Evolutionary conservation across 2,888 invertebrate genomes (phyloP).

Genomic region (Deilephila porcellus): DNA sequence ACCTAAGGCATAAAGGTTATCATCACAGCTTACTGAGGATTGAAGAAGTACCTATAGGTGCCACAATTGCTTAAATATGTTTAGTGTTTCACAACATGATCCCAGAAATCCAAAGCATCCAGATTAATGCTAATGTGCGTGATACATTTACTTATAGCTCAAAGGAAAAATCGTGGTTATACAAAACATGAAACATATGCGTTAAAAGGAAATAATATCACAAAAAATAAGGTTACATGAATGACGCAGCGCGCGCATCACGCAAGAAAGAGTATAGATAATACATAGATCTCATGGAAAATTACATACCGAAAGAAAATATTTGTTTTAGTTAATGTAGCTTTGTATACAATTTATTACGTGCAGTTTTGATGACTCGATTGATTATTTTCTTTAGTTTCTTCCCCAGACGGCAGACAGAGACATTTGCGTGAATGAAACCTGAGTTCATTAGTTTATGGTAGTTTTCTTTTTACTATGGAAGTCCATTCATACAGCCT

Average conservation of each 20-base stretch:
- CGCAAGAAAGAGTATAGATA: neutral
- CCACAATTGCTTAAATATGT: too few relatives aligned
- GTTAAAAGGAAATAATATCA: neutral
- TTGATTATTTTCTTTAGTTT: neutral
- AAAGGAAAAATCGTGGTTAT: too few relatives aligned
- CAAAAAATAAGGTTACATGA: conserved; percentile 9
- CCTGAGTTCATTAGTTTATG: neutral
- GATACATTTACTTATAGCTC: neutral
- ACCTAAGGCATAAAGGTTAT: too few relatives aligned
- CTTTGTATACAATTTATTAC: too few relatives aligned
- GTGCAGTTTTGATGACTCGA: too few relatives aligned
- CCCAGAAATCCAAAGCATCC: too few relatives aligned
- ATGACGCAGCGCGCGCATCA: conserved; percentile 18
- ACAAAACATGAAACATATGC: too few relatives aligned
- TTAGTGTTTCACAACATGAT: too few relatives aligned
- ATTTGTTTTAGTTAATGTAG: too few relatives aligned
- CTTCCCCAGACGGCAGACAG: neutral
- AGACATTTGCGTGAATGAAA: neutral
- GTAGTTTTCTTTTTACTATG: neutral
- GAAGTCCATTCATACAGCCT: neutral
- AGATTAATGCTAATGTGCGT: neutral
- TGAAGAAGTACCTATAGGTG: too few relatives aligned
- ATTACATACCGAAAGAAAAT: neutral
- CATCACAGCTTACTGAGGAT: too few relatives aligned
- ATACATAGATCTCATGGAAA: neutral